A percentile compares a stretch with the other conserved stretches of the same genome.
These are phyloP conservation scores for Helogale parvula DNA, from an alignment of 2,113 vertebrate genomes.

Conservation along the genomic window DNA sequence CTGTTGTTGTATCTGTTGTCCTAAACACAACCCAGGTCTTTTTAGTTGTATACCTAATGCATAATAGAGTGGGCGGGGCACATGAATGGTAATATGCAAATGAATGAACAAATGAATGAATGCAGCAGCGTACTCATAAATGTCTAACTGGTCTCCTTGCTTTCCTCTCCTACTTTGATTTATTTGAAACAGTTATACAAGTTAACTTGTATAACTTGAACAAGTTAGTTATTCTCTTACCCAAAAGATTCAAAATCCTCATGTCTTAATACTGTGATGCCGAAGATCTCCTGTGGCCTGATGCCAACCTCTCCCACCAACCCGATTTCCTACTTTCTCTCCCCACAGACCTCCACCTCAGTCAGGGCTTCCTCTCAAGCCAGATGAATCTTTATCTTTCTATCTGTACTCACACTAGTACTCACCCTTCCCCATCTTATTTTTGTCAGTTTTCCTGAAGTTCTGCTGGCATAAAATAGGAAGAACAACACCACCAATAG, in stretches of 20 bases:
- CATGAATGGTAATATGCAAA: not conserved
- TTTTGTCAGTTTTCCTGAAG: not conserved
- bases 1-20: not conserved
- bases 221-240: not conserved
- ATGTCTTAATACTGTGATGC: not conserved
- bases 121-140: not conserved
- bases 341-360: too few relatives aligned
- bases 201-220: too few relatives aligned
- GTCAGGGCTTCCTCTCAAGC: not conserved
- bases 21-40: not conserved
- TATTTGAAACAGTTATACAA: not conserved
- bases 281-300: not conserved
- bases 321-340: not conserved
- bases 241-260: not conserved
- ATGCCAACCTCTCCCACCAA: rapidly evolving
- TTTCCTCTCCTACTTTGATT: not conserved
- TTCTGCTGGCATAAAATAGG: not conserved
- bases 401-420: not conserved
- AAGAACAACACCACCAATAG: not conserved
- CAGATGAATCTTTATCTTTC: not conserved
- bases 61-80: not conserved
- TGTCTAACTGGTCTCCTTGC: not conserved
- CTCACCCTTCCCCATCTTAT: not conserved
- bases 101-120: not conserved
- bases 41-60: not conserved